These are phyloP conservation scores for Puma concolor DNA, from an alignment of 2,113 vertebrate species.

Conservation along the genomic window DNA sequence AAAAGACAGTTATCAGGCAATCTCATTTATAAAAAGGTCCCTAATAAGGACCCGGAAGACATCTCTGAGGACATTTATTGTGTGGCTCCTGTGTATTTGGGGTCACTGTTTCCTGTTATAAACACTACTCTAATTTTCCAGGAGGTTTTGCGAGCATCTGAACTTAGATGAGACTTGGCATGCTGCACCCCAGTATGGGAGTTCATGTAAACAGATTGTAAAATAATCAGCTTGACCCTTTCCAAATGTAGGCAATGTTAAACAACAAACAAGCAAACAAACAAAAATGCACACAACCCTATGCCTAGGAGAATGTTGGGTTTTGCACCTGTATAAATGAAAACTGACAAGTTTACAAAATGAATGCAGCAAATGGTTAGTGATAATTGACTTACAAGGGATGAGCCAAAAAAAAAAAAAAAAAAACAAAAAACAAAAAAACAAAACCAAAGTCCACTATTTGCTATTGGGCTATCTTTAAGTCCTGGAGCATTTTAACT, in stretches of 20 bases:
- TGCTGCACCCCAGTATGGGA: neutral
- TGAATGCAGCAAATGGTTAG: neutral
- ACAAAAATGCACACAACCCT: neutral
- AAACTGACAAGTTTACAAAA: slow-evolving; percentile 59
- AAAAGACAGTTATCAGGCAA: neutral
- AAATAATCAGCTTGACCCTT: slow-evolving; percentile 57
- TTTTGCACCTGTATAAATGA: slow-evolving; percentile 69
- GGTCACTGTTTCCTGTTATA: slow-evolving; percentile 30
- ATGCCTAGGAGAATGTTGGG: neutral
- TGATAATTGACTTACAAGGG: neutral
- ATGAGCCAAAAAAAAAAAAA: neutral
- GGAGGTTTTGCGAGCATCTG: neutral
- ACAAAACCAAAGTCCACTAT: neutral
- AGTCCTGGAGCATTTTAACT: neutral
- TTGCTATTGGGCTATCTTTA: neutral
- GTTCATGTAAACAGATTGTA: slow-evolving; percentile 54
- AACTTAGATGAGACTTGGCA: slow-evolving; percentile 44
- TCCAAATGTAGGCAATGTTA: slow-evolving; percentile 35
- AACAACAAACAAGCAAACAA: neutral
- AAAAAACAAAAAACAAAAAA: neutral
- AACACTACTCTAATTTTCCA: slow-evolving; percentile 38
- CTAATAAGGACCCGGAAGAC: neutral
- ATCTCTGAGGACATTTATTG: neutral
- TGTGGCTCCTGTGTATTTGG: neutral
- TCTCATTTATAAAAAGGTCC: neutral